phyloP scores from a whole-genome alignment of 1,140 invertebrate species.

The Sitobion miscanthi region DNA sequence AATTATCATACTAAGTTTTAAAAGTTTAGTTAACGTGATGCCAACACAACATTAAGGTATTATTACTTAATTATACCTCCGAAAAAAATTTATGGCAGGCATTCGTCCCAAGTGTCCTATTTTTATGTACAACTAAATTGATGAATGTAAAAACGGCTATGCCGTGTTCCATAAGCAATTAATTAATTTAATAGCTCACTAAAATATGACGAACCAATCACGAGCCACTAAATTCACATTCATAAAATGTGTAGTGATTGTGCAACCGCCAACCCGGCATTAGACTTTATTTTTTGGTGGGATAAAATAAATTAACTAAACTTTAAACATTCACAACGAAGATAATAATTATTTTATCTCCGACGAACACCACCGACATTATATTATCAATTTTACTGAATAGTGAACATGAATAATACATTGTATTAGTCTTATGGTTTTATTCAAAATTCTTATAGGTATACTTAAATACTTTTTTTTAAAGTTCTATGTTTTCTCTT shows the following conservation, averaged over 20 bases:
- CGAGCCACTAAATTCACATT: not conserved
- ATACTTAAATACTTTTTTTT: no score
- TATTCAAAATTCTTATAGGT: no score
- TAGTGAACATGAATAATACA: no score
- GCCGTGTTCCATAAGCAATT: not conserved
- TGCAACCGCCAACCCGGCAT: not conserved
- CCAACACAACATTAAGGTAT: not conserved
- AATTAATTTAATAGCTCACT: not conserved
- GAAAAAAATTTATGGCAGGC: not conserved
- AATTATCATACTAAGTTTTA: not conserved
- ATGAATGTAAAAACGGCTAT: not conserved
- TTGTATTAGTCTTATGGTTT: no score
- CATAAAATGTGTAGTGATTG: not conserved
- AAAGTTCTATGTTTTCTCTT: no score
- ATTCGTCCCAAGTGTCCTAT: not conserved
- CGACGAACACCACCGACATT: no score
- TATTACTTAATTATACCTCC: not conserved
- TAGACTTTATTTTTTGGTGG: no score
- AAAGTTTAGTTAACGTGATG: not conserved
- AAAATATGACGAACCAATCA: not conserved
- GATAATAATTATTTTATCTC: no score
- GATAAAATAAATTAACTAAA: no score
- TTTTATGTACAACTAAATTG: no score
- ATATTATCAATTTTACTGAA: no score
- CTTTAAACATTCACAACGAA: no score